Percentiles rank a stretch among this genome's conserved stretches.
phyloP scores from a whole-genome alignment of 2,888 invertebrate genomes.

The Athrips mouffetella region DNA sequence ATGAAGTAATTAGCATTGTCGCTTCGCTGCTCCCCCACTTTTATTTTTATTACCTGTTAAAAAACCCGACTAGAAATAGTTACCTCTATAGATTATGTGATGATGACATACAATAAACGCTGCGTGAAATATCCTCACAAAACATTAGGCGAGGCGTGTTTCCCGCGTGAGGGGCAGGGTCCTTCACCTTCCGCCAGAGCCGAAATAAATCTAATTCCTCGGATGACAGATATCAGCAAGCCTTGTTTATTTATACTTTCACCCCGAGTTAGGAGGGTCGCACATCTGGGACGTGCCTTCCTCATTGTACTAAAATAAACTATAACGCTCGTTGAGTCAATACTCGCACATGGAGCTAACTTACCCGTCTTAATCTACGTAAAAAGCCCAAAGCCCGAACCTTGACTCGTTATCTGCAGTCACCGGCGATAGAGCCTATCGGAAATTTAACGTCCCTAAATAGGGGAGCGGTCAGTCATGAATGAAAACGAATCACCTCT shows the following conservation, averaged over 20 bases:
- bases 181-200: conserved; percentile 69
- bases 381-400: conserved; percentile 3
- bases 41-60: conserved; percentile 13
- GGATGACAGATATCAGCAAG: conserved; percentile 78
- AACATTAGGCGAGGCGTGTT: conserved; percentile 40
- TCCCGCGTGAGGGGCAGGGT: conserved; percentile 53
- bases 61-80: conserved; percentile 10
- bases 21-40: conserved; percentile 14
- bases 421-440: conserved; percentile 12
- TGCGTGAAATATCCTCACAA: conserved; percentile 41
- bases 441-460: conserved; percentile 10
- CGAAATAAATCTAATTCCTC: conserved; percentile 75
- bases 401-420: background rate
- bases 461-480: conserved; percentile 16
- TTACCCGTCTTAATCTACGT: conserved; percentile 9
- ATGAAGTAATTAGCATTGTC: conserved; percentile 14
- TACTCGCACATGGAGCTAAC: conserved; percentile 34
- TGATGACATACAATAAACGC: conserved; percentile 22
- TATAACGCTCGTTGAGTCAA: conserved; percentile 60
- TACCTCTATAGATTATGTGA: conserved; percentile 19
- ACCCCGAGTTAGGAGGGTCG: conserved; percentile 49
- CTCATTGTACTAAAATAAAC: conserved; percentile 68
- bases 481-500: conserved; percentile 25
- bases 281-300: conserved; percentile 59
- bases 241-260: conserved; percentile 77